These are phyloP conservation scores for Halcyon chelicuti DNA, from an alignment of 2,797 vertebrate genomes.

Conservation along the genomic window DNA sequence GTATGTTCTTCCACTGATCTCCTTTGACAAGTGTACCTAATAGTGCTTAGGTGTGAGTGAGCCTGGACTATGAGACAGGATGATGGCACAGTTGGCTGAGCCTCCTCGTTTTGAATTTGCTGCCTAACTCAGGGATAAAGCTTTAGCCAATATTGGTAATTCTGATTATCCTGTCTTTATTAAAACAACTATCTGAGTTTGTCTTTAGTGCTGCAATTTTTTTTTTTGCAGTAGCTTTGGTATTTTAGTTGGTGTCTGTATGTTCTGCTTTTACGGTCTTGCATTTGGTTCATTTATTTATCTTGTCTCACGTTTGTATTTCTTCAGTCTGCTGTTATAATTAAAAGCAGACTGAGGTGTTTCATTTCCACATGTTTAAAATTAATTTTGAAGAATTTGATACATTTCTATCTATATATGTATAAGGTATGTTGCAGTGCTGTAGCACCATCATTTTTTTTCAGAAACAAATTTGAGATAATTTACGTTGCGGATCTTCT, in stretches of 20 bases:
- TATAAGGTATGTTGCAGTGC: neutral
- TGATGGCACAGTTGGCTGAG: neutral
- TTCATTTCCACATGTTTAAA: slow-evolving; percentile 38
- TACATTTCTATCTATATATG: neutral
- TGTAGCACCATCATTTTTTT: neutral
- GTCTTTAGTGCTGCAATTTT: neutral
- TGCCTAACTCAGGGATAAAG: neutral
- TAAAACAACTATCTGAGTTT: neutral
- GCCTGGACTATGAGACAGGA: neutral
- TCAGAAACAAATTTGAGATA: neutral
- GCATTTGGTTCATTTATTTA: neutral
- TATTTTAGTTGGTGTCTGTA: neutral
- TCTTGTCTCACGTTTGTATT: neutral
- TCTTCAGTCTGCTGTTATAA: slow-evolving; percentile 3
- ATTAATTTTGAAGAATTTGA: neutral
- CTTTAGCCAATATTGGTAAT: neutral
- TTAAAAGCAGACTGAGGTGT: slow-evolving; percentile 8
- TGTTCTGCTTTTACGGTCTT: neutral
- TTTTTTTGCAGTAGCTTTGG: neutral
- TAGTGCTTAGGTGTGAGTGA: neutral
- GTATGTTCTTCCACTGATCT: neutral
- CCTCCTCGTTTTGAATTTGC: neutral
- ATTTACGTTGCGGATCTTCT: neutral
- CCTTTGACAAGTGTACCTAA: neutral
- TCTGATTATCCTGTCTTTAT: neutral